phyloP scores from a whole-genome alignment of 2,113 vertebrate species.

The Tricholaema leucomelas region DNA sequence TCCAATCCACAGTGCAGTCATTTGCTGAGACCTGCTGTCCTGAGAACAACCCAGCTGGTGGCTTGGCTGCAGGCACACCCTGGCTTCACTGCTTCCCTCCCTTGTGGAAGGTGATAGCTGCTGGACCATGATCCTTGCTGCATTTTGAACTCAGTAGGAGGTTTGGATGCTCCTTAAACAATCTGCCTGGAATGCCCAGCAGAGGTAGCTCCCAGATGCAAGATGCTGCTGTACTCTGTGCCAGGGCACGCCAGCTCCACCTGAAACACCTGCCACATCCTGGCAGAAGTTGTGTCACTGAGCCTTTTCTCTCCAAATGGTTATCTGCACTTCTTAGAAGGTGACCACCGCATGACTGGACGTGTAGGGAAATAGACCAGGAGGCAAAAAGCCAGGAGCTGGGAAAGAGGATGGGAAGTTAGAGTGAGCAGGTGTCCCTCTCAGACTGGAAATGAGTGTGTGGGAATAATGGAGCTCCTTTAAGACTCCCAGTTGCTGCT shows the following conservation, averaged over 20 bases:
- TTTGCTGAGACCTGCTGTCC: not conserved
- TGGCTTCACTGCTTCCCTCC: not conserved
- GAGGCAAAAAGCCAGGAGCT: not conserved
- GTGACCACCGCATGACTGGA: not conserved
- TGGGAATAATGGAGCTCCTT: not conserved
- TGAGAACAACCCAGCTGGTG: not conserved
- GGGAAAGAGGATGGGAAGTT: not conserved
- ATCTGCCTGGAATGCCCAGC: no score
- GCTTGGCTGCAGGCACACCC: not conserved
- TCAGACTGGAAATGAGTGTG: not conserved
- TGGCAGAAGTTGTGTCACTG: not conserved
- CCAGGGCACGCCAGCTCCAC: not conserved
- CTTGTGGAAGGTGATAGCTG: not conserved
- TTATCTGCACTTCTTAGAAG: not conserved
- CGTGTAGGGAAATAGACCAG: not conserved
- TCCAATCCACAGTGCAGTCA: not conserved
- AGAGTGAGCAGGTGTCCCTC: not conserved
- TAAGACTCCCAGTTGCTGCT: not conserved
- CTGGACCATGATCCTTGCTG: not conserved
- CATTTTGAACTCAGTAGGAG: not conserved
- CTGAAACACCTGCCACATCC: not conserved
- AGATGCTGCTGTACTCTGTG: not conserved
- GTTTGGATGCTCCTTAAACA: not conserved
- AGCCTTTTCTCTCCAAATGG: not conserved
- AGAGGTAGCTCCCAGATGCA: not conserved